These are phyloP conservation scores for Agrilus cyanescens DNA, from an alignment of 2,888 invertebrate genomes.

Conservation along the genomic window DNA sequence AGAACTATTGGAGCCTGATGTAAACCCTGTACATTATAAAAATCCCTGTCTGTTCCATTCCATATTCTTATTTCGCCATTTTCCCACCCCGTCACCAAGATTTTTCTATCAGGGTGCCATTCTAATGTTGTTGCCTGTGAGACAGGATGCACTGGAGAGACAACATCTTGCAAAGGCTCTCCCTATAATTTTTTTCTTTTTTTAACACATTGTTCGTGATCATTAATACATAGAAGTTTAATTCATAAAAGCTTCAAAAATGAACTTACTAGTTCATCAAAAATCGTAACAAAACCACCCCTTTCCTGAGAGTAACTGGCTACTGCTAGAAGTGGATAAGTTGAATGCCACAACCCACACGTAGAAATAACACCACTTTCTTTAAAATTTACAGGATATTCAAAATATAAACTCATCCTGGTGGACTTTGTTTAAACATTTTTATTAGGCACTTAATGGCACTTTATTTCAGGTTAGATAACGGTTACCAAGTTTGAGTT, in stretches of 20 bases:
- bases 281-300: slow-evolving; percentile 80
- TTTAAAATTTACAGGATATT: slow-evolving; percentile 66
- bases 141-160: slow-evolving; percentile 60
- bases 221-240: too few relatives aligned
- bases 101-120: slow-evolving; percentile 81
- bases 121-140: slow-evolving; percentile 71
- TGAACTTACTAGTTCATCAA: slow-evolving; percentile 65
- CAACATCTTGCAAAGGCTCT: slow-evolving; percentile 60
- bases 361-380: slow-evolving; percentile 68
- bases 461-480: too few relatives aligned
- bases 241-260: background rate
- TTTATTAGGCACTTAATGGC: too few relatives aligned
- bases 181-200: slow-evolving; percentile 41
- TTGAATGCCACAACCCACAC: slow-evolving; percentile 73
- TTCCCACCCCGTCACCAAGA: slow-evolving; percentile 84
- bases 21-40: slow-evolving; percentile 53
- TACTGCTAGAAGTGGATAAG: slow-evolving; percentile 69
- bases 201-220: too few relatives aligned
- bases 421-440: background rate
- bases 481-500: background rate
- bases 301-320: slow-evolving; percentile 79
- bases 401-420: slow-evolving; percentile 71
- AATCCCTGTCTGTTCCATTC: slow-evolving; percentile 56
- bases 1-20: slow-evolving; percentile 56
- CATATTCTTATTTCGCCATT: slow-evolving; percentile 81